Percentiles rank a stretch among this genome's conserved stretches.
phyloP scores from a whole-genome alignment of 2,797 vertebrate genomes.

The Xenopus petersii region DNA sequence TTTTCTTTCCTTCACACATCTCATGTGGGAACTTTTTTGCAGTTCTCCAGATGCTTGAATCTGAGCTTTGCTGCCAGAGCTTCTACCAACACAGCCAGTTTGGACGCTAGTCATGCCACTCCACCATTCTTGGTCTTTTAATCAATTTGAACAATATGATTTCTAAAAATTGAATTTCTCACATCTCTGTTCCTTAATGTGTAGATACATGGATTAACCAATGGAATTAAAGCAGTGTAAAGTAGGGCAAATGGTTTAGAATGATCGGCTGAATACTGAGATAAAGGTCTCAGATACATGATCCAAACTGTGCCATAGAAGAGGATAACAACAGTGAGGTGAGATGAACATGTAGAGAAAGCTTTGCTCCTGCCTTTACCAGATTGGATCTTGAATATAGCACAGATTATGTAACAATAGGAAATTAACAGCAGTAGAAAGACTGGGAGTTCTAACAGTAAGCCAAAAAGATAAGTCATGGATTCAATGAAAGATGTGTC shows the following conservation, averaged over 20 bases:
- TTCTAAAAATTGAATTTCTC: background rate
- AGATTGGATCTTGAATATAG: background rate
- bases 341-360: slow-evolving; percentile 3
- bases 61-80: too few species aligned
- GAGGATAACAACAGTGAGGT: slow-evolving; percentile 2
- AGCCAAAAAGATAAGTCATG: background rate
- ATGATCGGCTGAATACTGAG: background rate
- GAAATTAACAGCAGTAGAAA: background rate
- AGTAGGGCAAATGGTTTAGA: background rate
- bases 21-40: too few species aligned
- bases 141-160: background rate
- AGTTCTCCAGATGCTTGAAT: too few species aligned
- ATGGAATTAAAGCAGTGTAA: slow-evolving; percentile 1
- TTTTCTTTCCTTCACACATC: too few species aligned
- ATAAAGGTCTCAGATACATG: background rate
- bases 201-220: slow-evolving; percentile 5
- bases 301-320: slow-evolving; percentile 1
- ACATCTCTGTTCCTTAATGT: background rate
- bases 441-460: background rate
- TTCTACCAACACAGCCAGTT: too few species aligned
- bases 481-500: background rate
- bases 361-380: background rate
- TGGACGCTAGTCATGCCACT: too few species aligned
- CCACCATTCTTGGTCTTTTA: too few species aligned
- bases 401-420: background rate